Evolutionary conservation across 2,888 invertebrate genomes (phyloP).

Genomic region (Anarsia innoxiella): DNA sequence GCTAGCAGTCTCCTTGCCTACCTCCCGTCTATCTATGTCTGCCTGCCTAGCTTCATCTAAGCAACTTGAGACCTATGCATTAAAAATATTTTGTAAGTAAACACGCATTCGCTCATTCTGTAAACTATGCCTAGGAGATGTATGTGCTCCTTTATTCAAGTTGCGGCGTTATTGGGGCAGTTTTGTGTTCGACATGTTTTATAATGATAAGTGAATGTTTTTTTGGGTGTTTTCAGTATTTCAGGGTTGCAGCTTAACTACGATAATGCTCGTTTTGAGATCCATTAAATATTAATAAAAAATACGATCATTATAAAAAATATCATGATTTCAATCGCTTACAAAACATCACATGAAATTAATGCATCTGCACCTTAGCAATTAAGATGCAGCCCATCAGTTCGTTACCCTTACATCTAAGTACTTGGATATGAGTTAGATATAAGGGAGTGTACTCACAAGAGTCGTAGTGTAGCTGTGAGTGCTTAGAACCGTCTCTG

Average conservation of each 20-base stretch:
- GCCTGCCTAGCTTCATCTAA: slow-evolving; percentile 72
- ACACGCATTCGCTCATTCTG: slow-evolving; percentile 4
- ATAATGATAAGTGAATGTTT: too few relatives aligned
- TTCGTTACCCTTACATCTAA: too few relatives aligned
- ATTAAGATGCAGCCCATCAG: too few relatives aligned
- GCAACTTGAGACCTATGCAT: slow-evolving; percentile 71
- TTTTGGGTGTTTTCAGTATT: too few relatives aligned
- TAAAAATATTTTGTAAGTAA: slow-evolving; percentile 41
- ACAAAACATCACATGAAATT: too few relatives aligned
- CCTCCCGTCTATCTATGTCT: slow-evolving; percentile 55
- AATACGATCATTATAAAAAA: too few relatives aligned
- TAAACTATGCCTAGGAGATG: not conserved
- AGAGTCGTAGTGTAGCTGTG: slow-evolving; percentile 31
- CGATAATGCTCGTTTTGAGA: too few relatives aligned
- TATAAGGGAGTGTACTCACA: slow-evolving; percentile 42
- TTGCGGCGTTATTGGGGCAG: not conserved
- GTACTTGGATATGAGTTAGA: not conserved
- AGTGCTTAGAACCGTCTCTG: slow-evolving; percentile 47
- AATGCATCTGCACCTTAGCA: too few relatives aligned
- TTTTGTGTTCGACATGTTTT: too few relatives aligned
- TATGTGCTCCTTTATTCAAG: not conserved
- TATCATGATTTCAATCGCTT: too few relatives aligned
- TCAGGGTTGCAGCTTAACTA: too few relatives aligned
- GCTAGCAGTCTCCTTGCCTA: slow-evolving; percentile 60
- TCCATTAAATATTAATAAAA: too few relatives aligned